Conservation (phyloP, 1,140 invertebrate species). For the Kradibia gibbosae region DNA sequence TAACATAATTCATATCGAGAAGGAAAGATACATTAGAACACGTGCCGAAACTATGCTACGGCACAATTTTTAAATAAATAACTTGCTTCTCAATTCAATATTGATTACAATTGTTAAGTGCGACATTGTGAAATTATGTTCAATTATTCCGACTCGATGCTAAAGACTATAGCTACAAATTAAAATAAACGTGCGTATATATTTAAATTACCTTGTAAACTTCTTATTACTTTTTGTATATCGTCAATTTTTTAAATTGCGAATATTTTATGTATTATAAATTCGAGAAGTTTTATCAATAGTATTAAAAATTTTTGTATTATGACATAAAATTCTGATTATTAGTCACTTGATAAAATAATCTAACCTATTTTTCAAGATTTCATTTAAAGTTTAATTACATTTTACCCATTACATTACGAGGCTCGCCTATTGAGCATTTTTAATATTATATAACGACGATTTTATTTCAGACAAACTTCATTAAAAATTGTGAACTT, state of each 20-base stretch:
- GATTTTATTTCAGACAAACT: neutral
- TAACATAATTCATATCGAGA: too few species aligned
- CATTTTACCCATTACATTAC: neutral
- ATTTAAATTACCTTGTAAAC: neutral
- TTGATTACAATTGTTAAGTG: too few species aligned
- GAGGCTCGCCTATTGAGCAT: neutral
- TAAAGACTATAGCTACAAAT: too few species aligned
- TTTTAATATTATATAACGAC: neutral
- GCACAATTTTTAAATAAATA: too few species aligned
- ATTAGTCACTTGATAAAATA: neutral
- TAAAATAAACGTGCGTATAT: neutral
- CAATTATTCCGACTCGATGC: too few species aligned
- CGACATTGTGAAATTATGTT: too few species aligned
- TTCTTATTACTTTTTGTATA: neutral
- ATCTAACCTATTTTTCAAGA: neutral
- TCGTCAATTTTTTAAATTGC: neutral
- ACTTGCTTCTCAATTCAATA: too few species aligned
- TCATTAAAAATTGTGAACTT: neutral
- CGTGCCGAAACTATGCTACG: too few species aligned
- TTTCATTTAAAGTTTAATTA: neutral
- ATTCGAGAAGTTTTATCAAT: constrained; percentile 2
- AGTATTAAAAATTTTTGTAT: neutral
- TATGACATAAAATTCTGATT: neutral
- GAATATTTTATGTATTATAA: neutral
- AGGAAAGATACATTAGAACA: too few species aligned